Evolutionary conservation across 2,888 invertebrate species (phyloP), one percentile per base, ranked within the genome.

Genomic region (Drosophila acutilabella): DNA sequence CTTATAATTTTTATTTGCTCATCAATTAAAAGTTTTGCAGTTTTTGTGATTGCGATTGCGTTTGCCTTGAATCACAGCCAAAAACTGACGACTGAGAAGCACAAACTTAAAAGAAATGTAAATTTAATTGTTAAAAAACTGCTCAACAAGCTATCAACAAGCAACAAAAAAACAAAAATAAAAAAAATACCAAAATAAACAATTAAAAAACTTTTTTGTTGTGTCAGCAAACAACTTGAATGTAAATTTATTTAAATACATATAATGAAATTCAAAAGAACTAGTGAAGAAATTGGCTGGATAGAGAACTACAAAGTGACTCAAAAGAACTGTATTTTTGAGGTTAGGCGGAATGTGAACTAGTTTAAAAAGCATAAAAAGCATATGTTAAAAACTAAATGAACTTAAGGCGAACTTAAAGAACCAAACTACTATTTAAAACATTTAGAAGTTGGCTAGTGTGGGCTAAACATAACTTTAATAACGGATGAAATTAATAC

Each of bases 1-100:
- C 79, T 68, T 70, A 77, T 81, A 74, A 69, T 74, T 71, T 81
- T 52, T 66, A 79, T 84, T 81, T 81, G 75, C 64, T 61, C 79
- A 69, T 74, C 78, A 83, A 76, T 83, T 60, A 56, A 65, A 64
- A 80, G 73, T 65, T 64, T 53, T 56, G 53, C 71, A 68, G 36
- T 44, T 54, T 30, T 4, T 73, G 53, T 50, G 61, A 64, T 80
- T 78, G 68, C 70, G 80, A 67, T 80, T 73, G 53, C 54, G 61
- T 66, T 80, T 78, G 68, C 70, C 83, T 69, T 80, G 80, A 76
- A 81, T 71, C 76, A 56, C 47, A 59, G 68, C 54, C 70, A 79
- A 64, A 50, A 50, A 36, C 13, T 13, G 47, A 58, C 41, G 47
- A 58, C 41, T 48, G 50, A 30, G 51, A 56, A 56, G 58, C 51